These are phyloP conservation scores for Amphipyra tragopoginis DNA, from an alignment of 2,888 invertebrate genomes.

Conservation along the genomic window DNA sequence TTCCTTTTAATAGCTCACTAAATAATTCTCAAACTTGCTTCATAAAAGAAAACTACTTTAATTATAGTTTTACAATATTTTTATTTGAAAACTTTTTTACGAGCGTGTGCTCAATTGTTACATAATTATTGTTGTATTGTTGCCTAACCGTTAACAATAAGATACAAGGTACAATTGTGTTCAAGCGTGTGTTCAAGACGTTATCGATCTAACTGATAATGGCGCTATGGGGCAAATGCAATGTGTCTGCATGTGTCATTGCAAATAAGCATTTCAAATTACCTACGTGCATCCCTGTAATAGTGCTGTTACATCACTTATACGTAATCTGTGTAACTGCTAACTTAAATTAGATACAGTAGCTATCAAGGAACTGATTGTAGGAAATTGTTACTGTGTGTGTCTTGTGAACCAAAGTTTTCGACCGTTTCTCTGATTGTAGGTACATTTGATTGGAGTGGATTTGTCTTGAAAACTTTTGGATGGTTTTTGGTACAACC, in stretches of 20 bases:
- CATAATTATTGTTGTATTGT: conserved; percentile 4
- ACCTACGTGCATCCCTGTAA: conserved; percentile 3
- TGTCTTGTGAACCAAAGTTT: conserved; percentile 36
- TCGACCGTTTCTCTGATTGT: background rate
- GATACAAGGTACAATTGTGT: background rate
- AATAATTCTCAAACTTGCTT: conserved; percentile 4
- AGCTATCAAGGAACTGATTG: conserved; percentile 13
- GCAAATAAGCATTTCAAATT: conserved; percentile 40
- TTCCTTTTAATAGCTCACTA: no score
- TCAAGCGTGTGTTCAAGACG: conserved; percentile 6
- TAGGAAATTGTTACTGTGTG: conserved; percentile 1
- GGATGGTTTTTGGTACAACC: background rate
- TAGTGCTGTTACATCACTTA: conserved; percentile 18
- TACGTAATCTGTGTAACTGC: conserved; percentile 27
- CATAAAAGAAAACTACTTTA: conserved; percentile 12
- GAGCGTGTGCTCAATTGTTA: conserved; percentile 6
- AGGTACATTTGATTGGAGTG: conserved; percentile 9
- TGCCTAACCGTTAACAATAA: conserved; percentile 3
- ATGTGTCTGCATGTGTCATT: conserved; percentile 8
- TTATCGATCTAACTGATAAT: conserved; percentile 18
- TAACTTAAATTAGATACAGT: conserved; percentile 27
- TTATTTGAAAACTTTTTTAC: conserved; percentile 8
- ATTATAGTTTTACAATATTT: conserved; percentile 10
- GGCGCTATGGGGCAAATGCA: conserved; percentile 3
- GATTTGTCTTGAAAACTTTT: conserved; percentile 19